Base-by-base conservation (phyloP, 2,888 invertebrate species). In the Ceriagrion tenellum region DNA sequence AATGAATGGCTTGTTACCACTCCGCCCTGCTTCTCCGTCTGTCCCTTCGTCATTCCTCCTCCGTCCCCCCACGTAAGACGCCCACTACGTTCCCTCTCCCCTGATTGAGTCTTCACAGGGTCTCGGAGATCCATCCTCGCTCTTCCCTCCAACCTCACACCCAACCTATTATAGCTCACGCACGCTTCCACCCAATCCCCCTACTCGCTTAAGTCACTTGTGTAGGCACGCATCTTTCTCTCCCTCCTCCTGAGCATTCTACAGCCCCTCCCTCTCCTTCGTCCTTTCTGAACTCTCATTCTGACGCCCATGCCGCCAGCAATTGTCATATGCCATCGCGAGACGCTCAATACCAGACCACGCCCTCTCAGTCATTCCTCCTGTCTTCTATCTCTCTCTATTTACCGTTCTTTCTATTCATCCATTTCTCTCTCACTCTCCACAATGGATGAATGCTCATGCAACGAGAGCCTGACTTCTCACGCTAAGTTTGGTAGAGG, bases 311-410 rank as follows among this genome's bases (percentile, higher is more conserved):
- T 40, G 93, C 93, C 93, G 93, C 93, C 69, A 93, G 93, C 93
- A 74, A 69, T 93, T 93, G 93, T 93, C 69, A 93, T 93, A 74
- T 93, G 47, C 93, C 93, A 93, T 93, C 47, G 35, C n/a, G 69
- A 74, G 56, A 63, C 40, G 26, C 81, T 26, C 91, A 35, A 63
- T 63, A 74, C 47, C 26, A n/a, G 59, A 69, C 93, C 93, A 69
- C 93, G 93, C 93, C 93, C 74, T 81, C 81, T 26, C 69, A 10
- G 26, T n/a, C 69, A 26, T 3, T 69, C 20, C 69, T 69, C 26
- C 69, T 20, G 20, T 59, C 47, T 59, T 59, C 59, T 59, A 20
- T 59, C 59, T 59, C 16, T 59, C 59, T 59, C 59, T 59, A 59
- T 59, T 59, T 18, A 13, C 59, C 16, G 59, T 59, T 59, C 69